A percentile compares a stretch with the other conserved stretches of the same genome.
Evolutionary conservation across 1,140 invertebrate species (phyloP).

Genomic region (Bombus huntii): DNA sequence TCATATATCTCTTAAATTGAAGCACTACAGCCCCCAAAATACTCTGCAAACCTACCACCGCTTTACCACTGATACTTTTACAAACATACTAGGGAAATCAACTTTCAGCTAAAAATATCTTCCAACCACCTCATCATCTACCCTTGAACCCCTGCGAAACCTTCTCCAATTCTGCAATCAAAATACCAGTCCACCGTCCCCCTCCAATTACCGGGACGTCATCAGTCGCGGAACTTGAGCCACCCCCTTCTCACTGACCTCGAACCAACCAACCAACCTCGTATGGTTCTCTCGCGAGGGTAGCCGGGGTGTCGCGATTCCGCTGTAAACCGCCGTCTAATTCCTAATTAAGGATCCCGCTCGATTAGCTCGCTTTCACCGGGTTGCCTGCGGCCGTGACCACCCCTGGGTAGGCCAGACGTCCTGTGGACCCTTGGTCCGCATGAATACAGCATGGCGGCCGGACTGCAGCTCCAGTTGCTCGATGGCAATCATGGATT

Average conservation of each 20-base stretch:
- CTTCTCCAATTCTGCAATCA: background rate
- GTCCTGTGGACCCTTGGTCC: background rate
- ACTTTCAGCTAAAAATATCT: no score
- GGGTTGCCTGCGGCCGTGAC: background rate
- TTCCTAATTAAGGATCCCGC: constrained; percentile 46
- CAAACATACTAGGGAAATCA: no score
- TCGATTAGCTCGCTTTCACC: constrained; percentile 46
- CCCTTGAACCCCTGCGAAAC: background rate
- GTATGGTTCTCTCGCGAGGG: background rate
- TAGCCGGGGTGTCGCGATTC: constrained; percentile 34
- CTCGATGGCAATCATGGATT: constrained; percentile 68
- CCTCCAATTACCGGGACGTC: background rate
- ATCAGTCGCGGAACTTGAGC: background rate
- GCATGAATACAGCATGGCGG: constrained; percentile 54
- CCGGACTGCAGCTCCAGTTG: constrained; percentile 38
- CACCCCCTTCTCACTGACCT: no score
- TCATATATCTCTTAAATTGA: no score
- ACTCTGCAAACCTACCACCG: no score
- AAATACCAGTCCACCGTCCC: background rate
- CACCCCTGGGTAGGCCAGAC: constrained; percentile 17
- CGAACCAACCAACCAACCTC: background rate
- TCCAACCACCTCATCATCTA: no score
- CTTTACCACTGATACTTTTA: no score
- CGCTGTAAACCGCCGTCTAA: constrained; percentile 37
- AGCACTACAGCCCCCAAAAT: no score